Percentiles rank a stretch among this genome's conserved stretches.
phyloP scores from a whole-genome alignment of 35 echinoderm and acorn worm genomes.

The Holothuria glaberrima region DNA sequence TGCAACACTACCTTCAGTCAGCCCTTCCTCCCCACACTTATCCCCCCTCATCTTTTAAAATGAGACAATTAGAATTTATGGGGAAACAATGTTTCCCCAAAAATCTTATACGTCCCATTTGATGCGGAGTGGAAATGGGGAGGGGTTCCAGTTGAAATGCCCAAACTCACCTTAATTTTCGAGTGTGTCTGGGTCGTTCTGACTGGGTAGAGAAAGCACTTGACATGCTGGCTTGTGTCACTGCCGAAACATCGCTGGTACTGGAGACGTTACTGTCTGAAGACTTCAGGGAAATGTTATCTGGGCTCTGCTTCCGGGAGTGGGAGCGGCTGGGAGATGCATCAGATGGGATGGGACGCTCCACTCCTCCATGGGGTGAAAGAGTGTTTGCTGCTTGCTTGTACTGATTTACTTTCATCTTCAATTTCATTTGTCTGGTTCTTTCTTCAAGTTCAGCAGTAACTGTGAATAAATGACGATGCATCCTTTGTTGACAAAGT shows the following conservation, averaged over 20 bases:
- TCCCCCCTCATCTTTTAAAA: no score
- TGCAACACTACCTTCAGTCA: no score
- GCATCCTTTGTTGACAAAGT: no score
- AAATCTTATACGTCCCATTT: no score
- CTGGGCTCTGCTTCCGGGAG: constrained; percentile 94
- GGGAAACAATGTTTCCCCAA: no score
- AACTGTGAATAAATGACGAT: not conserved
- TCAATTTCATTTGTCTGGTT: constrained; percentile 93
- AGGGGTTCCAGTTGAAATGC: no score
- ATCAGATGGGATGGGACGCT: constrained; percentile 45
- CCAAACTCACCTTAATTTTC: constrained; percentile 95
- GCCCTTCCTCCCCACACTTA: no score
- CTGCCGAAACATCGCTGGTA: constrained; percentile 93
- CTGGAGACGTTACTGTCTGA: constrained; percentile 97
- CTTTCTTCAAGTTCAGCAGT: constrained; percentile 90
- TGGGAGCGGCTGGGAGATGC: constrained; percentile 45
- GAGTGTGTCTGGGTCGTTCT: constrained; percentile 82
- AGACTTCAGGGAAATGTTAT: constrained; percentile 98
- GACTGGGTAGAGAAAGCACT: constrained; percentile 96
- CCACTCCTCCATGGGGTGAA: constrained; percentile 73
- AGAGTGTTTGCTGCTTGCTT: constrained; percentile 87
- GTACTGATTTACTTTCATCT: constrained; percentile 98
- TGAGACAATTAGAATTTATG: no score
- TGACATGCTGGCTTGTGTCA: constrained; percentile 90
- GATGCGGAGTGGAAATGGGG: no score